Evolutionary conservation across 2,797 vertebrate genomes (phyloP).

Genomic region (Rhynchotus rufescens): DNA sequence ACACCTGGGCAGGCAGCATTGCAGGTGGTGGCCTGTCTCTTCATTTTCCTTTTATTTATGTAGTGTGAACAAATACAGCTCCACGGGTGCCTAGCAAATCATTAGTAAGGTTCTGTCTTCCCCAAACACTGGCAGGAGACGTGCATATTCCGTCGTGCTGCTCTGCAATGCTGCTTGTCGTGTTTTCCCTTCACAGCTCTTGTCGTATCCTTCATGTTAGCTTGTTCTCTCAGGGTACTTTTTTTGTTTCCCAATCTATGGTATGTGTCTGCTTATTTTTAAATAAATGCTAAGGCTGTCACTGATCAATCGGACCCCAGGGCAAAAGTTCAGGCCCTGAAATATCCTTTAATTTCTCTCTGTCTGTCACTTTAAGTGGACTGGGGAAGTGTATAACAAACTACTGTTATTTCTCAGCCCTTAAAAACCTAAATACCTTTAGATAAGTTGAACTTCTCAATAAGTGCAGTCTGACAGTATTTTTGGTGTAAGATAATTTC

Average conservation of each 20-base stretch:
- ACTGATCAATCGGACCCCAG: not conserved
- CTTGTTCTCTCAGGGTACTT: not conserved
- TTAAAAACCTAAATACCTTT: not conserved
- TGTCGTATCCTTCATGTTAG: not conserved
- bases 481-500: not conserved
- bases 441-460: not conserved
- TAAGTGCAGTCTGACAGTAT: not conserved
- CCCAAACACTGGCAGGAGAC: not conserved
- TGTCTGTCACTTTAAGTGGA: not conserved
- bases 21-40: not conserved
- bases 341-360: conserved; percentile 3
- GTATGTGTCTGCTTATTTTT: not conserved
- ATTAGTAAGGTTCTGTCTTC: not conserved
- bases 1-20: not conserved
- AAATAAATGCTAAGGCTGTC: conserved; percentile 15
- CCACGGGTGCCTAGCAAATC: not conserved
- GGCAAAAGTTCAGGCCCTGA: not conserved
- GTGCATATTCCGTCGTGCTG: not conserved
- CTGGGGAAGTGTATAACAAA: not conserved
- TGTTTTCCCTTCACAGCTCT: not conserved
- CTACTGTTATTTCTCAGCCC: not conserved
- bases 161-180: not conserved
- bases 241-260: not conserved
- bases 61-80: not conserved
- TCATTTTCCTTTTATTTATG: not conserved